Evolutionary conservation across 2,888 invertebrate genomes (phyloP).

Genomic region (Pseudococcus jackbeardsleyi): DNA sequence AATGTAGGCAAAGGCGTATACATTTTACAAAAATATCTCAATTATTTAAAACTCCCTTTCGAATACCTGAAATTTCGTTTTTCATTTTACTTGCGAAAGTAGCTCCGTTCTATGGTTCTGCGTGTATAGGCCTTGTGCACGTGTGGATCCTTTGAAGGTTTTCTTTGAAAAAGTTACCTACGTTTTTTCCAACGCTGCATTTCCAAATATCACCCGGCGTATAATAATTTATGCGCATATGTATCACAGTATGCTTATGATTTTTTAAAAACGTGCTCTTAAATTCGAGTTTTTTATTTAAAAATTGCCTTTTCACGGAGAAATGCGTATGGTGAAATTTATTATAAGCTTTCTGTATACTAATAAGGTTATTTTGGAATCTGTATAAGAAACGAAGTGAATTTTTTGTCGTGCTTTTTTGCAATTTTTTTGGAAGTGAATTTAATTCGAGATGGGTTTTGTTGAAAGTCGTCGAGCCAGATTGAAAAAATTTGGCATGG

Average conservation of each 20-base stretch:
- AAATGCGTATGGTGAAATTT: background rate
- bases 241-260: conserved; percentile 5
- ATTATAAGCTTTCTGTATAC: background rate
- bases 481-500: no score
- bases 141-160: background rate
- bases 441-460: no score
- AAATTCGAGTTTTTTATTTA: conserved; percentile 1
- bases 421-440: no score
- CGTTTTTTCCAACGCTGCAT: background rate
- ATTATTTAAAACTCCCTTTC: background rate
- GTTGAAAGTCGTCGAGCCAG: no score
- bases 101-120: background rate
- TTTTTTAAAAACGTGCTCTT: background rate
- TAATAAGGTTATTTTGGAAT: no score
- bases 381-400: no score
- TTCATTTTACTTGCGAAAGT: background rate
- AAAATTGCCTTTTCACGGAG: background rate
- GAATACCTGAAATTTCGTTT: background rate
- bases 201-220: background rate
- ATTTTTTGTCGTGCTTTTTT: no score
- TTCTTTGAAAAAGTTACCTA: background rate
- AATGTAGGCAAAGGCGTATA: background rate
- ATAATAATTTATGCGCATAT: conserved; percentile 26
- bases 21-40: background rate
- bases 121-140: background rate